Evolutionary conservation across 2,113 vertebrate genomes (phyloP).

Genomic region (Callocephalon fimbriatum): DNA sequence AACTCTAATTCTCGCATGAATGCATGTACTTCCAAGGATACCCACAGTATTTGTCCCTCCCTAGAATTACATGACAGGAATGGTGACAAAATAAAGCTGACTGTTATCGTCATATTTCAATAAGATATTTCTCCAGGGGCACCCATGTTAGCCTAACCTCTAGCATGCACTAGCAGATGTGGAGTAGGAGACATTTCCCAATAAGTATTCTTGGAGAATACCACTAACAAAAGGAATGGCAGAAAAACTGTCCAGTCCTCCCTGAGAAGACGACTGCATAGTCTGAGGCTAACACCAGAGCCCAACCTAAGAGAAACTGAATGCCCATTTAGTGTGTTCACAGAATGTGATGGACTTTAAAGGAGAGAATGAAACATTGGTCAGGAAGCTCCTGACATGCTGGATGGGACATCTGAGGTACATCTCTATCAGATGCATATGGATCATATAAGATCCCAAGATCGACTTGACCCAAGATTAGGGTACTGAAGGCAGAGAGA

Average conservation of each 20-base stretch:
- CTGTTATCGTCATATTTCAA: neutral
- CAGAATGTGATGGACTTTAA: neutral
- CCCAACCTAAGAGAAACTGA: neutral
- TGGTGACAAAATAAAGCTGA: neutral
- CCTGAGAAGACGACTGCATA: neutral
- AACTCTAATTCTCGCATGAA: neutral
- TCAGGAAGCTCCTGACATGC: neutral
- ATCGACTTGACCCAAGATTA: neutral
- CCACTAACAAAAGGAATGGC: neutral
- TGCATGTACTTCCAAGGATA: neutral
- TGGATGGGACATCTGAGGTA: neutral
- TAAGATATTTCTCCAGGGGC: neutral
- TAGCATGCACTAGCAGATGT: neutral
- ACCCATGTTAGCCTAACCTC: neutral
- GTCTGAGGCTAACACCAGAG: neutral
- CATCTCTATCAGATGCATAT: neutral
- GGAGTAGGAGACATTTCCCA: neutral
- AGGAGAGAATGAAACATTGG: neutral
- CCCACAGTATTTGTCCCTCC: neutral
- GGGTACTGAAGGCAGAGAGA: neutral
- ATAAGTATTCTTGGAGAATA: neutral
- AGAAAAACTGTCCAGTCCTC: neutral
- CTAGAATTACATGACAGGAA: neutral
- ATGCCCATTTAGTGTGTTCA: neutral
- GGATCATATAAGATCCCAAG: neutral